phyloP scores from a whole-genome alignment of 2,888 invertebrate genomes.

The Ariolimax columbianus region DNA sequence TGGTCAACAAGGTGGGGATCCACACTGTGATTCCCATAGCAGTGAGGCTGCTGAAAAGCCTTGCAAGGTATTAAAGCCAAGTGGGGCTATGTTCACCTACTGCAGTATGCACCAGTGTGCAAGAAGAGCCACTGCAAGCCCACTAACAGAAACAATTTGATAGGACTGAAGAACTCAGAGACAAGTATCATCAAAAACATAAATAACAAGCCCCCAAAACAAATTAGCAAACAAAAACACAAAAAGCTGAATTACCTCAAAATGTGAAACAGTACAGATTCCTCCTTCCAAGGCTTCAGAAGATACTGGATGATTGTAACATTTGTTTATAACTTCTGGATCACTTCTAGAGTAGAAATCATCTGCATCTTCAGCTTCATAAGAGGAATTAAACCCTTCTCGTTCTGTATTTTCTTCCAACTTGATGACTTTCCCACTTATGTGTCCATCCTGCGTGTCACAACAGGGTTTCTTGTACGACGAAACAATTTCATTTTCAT shows the following conservation, averaged over 20 bases:
- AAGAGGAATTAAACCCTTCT: not conserved
- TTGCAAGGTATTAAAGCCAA: no score
- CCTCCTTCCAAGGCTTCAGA: not conserved
- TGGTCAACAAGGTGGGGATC: no score
- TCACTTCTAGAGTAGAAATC: constrained; percentile 1
- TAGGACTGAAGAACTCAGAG: no score
- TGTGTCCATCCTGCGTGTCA: not conserved
- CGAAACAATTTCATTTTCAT: not conserved
- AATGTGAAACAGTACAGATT: not conserved
- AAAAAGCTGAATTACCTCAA: not conserved
- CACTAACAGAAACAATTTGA: no score
- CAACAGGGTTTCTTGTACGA: not conserved
- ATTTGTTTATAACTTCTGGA: not conserved
- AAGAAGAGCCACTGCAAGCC: no score
- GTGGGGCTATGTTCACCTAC: no score
- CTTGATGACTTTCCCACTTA: not conserved
- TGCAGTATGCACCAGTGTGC: no score
- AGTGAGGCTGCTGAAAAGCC: no score
- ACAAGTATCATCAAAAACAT: not conserved
- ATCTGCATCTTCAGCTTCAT: not conserved
- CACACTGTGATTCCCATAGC: no score
- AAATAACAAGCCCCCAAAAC: not conserved
- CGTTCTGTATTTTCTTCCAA: not conserved
- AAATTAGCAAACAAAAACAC: no score
- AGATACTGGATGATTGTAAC: not conserved